Evolutionary conservation across 1,140 invertebrate genomes (phyloP).

Genomic region (Megalopta genalis): DNA sequence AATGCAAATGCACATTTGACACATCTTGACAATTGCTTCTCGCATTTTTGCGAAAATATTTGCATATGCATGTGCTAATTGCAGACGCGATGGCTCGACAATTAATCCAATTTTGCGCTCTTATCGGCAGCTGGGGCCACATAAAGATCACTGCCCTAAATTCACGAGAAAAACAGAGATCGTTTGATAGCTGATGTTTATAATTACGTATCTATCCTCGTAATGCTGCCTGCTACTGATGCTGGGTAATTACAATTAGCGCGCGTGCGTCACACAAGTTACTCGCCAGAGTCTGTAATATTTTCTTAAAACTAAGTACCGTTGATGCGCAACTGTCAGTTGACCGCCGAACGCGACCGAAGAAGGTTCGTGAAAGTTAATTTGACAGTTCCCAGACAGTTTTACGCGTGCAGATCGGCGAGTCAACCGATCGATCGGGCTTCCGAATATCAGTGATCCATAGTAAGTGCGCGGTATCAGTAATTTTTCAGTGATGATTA

Average conservation of each 20-base stretch:
- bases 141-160: not conserved
- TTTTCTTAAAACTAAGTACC: conserved; percentile 1
- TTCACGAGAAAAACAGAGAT: not conserved
- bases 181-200: not conserved
- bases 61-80: not conserved
- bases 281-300: not conserved
- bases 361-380: not conserved
- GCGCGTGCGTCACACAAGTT: conserved; percentile 6
- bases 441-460: not conserved
- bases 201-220: not conserved
- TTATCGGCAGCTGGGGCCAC: not conserved
- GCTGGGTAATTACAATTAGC: not conserved
- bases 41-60: not conserved
- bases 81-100: not conserved
- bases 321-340: conserved; percentile 1
- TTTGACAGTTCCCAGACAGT: not conserved
- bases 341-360: no score
- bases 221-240: not conserved
- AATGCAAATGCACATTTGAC: not conserved
- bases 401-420: not conserved
- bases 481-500: not conserved
- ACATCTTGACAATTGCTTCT: not conserved
- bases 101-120: no score
- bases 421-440: not conserved
- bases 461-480: no score